These are phyloP conservation scores for Notarius quadriscutis DNA, from an alignment of 2,113 vertebrate species.

Conservation along the genomic window DNA sequence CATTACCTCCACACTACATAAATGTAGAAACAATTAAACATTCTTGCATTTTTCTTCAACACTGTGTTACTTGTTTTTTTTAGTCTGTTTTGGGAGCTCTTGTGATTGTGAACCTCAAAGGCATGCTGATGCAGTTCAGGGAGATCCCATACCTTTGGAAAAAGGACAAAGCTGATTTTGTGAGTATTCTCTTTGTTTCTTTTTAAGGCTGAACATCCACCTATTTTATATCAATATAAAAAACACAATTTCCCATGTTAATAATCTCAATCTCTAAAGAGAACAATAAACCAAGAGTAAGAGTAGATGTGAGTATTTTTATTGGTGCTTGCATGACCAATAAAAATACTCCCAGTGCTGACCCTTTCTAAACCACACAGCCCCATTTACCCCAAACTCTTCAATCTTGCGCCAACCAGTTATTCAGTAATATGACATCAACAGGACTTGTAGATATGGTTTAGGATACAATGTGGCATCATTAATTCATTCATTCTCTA, in stretches of 20 bases:
- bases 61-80: conserved; percentile 49
- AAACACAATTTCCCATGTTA: not conserved
- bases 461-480: not conserved
- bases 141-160: conserved; percentile 83
- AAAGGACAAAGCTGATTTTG: conserved; percentile 90
- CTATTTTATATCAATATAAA: not conserved
- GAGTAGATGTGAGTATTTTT: not conserved
- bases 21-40: not conserved
- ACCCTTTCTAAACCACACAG: not conserved
- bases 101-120: conserved; percentile 91
- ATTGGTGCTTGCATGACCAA: not conserved
- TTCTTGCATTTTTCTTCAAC: no score
- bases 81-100: conserved; percentile 93
- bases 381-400: not conserved
- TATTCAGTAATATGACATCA: not conserved
- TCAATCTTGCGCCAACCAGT: not conserved
- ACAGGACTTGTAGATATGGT: not conserved
- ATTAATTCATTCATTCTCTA: no score
- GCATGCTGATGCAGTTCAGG: conserved; percentile 92
- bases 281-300: not conserved
- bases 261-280: not conserved
- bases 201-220: not conserved
- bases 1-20: not conserved
- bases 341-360: not conserved
- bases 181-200: conserved; percentile 69